Evolutionary conservation across 2,888 invertebrate genomes (phyloP).

Genomic region (Uloborus plumipes): DNA sequence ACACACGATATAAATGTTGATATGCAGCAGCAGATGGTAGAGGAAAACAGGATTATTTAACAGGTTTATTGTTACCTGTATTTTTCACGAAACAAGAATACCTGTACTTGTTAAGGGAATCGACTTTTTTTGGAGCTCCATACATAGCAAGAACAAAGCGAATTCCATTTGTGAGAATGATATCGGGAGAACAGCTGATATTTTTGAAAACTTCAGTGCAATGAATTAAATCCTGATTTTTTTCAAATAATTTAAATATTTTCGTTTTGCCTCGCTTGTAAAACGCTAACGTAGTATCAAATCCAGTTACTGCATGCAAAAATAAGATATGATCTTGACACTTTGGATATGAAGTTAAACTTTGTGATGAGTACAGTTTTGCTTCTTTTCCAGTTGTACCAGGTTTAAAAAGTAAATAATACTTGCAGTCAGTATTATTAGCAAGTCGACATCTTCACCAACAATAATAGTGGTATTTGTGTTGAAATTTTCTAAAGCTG

Average conservation of each 20-base stretch:
- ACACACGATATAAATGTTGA: not conserved
- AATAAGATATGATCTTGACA: slow-evolving; percentile 2
- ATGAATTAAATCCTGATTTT: not conserved
- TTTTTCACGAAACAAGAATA: slow-evolving; percentile 2
- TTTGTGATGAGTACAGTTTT: slow-evolving; percentile 8
- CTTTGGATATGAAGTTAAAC: slow-evolving; percentile 7
- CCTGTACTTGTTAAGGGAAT: not conserved
- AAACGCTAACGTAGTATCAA: not conserved
- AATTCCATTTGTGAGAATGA: slow-evolving; percentile 8
- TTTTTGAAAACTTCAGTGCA: slow-evolving; percentile 10
- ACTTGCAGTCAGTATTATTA: slow-evolving; percentile 4
- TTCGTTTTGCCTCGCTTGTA: slow-evolving; percentile 1
- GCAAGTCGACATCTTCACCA: slow-evolving; percentile 9
- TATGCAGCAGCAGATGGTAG: not conserved
- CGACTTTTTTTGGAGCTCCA: not conserved
- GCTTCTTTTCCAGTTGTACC: not conserved
- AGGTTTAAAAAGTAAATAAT: slow-evolving; percentile 13
- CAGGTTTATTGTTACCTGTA: slow-evolving; percentile 1
- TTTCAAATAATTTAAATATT: slow-evolving; percentile 1
- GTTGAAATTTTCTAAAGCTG: slow-evolving; percentile 16
- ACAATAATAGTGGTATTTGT: not conserved
- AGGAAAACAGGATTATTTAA: not conserved
- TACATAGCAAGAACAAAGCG: not conserved
- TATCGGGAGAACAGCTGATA: slow-evolving; percentile 2
- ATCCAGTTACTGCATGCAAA: not conserved